Percentiles rank a stretch among this genome's conserved stretches.
Evolutionary conservation across 1,140 invertebrate species (phyloP).

Genomic region (Drosophila athabasca): DNA sequence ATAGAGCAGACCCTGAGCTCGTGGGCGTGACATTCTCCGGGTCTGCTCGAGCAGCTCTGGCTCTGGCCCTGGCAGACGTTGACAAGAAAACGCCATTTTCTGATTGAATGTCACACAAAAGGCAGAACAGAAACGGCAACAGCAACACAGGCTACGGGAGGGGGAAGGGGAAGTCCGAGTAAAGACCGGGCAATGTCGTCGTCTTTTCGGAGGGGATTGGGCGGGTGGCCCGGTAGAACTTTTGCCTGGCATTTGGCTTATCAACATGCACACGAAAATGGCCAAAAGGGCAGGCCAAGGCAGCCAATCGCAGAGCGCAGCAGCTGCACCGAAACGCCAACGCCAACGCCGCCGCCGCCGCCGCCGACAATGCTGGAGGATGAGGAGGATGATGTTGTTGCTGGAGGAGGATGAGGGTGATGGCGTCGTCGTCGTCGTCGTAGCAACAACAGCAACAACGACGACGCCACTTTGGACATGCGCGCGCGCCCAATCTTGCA

Average conservation of each 20-base stretch:
- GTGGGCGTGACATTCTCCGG: constrained; percentile 64
- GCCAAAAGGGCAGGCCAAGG: constrained; percentile 75
- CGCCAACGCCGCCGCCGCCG: constrained; percentile 8
- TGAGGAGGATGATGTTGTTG: neutral
- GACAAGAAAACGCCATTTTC: constrained; percentile 83
- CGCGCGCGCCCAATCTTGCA: constrained; percentile 77
- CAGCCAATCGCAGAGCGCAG: constrained; percentile 72
- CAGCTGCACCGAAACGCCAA: constrained; percentile 44
- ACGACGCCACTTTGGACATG: constrained; percentile 72
- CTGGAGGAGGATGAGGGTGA: constrained; percentile 4
- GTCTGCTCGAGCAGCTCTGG: constrained; percentile 26
- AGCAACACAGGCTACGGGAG: constrained; percentile 1
- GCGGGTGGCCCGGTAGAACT: constrained; percentile 5
- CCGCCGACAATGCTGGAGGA: neutral
- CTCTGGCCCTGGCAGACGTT: constrained; percentile 68
- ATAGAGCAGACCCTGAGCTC: constrained; percentile 4
- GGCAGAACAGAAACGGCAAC: neutral
- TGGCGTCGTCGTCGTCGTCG: constrained; percentile 49
- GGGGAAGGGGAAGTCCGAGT: constrained; percentile 20
- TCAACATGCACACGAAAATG: constrained; percentile 75
- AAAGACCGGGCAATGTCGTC: constrained; percentile 23
- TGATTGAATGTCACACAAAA: constrained; percentile 82
- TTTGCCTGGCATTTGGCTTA: constrained; percentile 73
- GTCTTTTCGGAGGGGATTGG: constrained; percentile 30
- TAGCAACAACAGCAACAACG: constrained; percentile 14